These are phyloP conservation scores for Cephus rjabovi DNA, from an alignment of 2,888 invertebrate species.

Conservation along the genomic window DNA sequence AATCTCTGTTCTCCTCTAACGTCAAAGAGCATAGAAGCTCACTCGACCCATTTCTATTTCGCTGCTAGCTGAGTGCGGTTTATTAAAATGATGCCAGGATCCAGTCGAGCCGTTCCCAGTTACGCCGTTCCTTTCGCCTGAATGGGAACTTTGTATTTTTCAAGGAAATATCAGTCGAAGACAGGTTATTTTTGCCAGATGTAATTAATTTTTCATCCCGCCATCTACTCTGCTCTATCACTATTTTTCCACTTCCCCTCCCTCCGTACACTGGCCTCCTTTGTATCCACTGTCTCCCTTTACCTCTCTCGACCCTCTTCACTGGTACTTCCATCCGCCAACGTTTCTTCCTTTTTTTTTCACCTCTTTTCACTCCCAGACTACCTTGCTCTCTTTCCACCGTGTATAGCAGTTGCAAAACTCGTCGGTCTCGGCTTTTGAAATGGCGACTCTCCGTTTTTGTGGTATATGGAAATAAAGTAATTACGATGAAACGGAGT, in stretches of 20 bases:
- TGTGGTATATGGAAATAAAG: conserved; percentile 39
- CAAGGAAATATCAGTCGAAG: neutral
- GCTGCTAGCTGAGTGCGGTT: conserved; percentile 11
- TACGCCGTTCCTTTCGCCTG: neutral
- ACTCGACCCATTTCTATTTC: conserved; percentile 38
- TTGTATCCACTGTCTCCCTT: conserved; percentile 9
- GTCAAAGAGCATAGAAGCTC: conserved; percentile 26
- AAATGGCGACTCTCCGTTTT: conserved; percentile 1
- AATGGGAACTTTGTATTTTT: neutral
- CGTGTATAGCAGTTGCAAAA: conserved; percentile 13
- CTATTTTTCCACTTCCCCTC: conserved; percentile 7
- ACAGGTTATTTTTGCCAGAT: neutral
- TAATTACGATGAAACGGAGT: conserved; percentile 34
- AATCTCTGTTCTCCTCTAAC: conserved; percentile 29
- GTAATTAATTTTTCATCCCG: conserved; percentile 12
- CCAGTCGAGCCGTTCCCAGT: neutral
- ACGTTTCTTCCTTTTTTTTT: conserved; percentile 6
- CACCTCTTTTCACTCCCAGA: conserved; percentile 14
- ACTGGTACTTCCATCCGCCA: neutral
- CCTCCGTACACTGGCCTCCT: neutral
- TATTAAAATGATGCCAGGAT: conserved; percentile 1
- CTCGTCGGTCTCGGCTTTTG: conserved; percentile 27
- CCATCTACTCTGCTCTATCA: conserved; percentile 15
- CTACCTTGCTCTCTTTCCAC: conserved; percentile 16
- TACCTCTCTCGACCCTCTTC: conserved; percentile 11